Base-by-base conservation (phyloP, 2,888 invertebrate genomes). In the Lasioglossum calceatum region DNA sequence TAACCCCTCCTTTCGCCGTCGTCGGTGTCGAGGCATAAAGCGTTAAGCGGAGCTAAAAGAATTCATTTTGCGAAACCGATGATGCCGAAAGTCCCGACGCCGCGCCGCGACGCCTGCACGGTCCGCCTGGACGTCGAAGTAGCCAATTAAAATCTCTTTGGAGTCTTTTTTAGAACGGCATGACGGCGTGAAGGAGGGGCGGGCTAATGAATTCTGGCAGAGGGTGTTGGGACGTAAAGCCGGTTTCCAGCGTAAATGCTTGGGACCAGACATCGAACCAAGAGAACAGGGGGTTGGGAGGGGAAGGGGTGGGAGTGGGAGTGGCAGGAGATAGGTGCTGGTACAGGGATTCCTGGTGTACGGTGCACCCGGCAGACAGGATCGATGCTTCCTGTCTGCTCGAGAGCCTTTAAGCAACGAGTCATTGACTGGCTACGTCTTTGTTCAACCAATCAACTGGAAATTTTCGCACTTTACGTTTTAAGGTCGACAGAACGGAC, bases 91-190 rank as follows among this genome's bases (percentile, higher is more conserved):
- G 82, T 16, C 58, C 39, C 81, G 54, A 54, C 81, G 75, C 67
- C 84, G 87, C 81, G 75, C 67, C 84, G 87, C 84, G 86, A 84
- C 81, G 82, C 79, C 72, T 71, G 71, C 47, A 71, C 27, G 32
- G 64, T 74, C n/a, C 61, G 79, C 70, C 79, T 78, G 87, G 78
- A 78, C 88, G 87, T 87, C 89, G 87, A 90, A 92, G 92, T 87
- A 91, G 92, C 92, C 93, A 93, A 93, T 93, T 93, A 93, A 93
- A 93, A 93, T 93, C 93, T 90, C 87, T 91, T 90, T 88, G 87
- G 88, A 85, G 81, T 88, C 92, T 88, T 91, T 91, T 89, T 92
- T 85, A 89, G 88, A 70, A 77, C 70, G 84, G 81, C 74, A 81
- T 84, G 84, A 61, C 86, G 64, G 82, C 79, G 77, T 77, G 74